These are phyloP conservation scores for Tachuris rubrigastra DNA, from an alignment of 2,113 vertebrate species.

Conservation along the genomic window DNA sequence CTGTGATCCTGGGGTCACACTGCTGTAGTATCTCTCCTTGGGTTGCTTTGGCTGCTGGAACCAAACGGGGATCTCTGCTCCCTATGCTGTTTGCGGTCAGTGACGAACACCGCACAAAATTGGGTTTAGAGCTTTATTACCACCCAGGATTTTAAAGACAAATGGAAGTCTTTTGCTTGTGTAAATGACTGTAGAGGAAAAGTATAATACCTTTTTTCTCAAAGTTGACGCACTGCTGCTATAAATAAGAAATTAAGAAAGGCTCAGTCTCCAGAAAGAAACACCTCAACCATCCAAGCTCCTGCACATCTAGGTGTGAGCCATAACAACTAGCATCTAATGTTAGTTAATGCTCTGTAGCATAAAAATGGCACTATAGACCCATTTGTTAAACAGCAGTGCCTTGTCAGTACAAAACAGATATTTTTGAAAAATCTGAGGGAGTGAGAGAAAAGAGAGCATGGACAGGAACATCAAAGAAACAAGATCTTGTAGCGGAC, in stretches of 20 bases:
- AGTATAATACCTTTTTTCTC: neutral
- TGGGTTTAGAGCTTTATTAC: neutral
- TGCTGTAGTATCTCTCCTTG: accelerated
- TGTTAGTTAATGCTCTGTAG: neutral
- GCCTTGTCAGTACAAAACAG: neutral
- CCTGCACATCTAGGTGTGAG: neutral
- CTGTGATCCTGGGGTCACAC: neutral
- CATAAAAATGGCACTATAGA: neutral
- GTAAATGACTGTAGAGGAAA: neutral
- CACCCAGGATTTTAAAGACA: neutral
- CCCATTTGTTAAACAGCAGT: neutral
- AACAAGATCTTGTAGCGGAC: neutral
- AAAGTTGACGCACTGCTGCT: neutral
- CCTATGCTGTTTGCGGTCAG: neutral
- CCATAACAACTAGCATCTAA: neutral
- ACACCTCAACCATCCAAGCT: neutral
- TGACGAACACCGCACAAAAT: neutral
- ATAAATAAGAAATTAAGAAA: neutral
- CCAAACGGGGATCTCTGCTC: neutral
- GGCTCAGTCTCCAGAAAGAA: neutral
- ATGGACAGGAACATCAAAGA: neutral
- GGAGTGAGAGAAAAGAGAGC: neutral
- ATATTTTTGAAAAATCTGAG: neutral
- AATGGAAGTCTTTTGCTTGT: neutral
- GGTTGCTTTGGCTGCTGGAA: neutral